A percentile compares a stretch with the other conserved stretches of the same genome.
phyloP scores from a whole-genome alignment of 2,113 vertebrate species.

The Onychostruthus taczanowskii region DNA sequence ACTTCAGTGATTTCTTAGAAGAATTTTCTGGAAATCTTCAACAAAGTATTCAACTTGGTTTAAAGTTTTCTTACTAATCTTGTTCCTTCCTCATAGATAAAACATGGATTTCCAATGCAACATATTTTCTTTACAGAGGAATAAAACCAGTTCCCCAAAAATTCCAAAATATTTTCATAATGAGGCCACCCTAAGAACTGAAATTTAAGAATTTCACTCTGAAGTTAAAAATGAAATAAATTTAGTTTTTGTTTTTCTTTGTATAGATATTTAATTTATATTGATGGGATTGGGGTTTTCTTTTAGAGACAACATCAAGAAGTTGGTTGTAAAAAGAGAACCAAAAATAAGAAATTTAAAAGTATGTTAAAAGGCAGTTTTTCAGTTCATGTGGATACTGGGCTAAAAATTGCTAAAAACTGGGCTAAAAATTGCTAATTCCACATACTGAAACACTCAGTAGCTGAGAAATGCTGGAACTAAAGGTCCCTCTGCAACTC shows the following conservation, averaged over 20 bases:
- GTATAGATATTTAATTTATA: background rate
- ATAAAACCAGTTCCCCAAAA: background rate
- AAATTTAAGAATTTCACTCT: background rate
- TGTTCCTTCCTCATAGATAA: background rate
- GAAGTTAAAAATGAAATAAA: background rate
- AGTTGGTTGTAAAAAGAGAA: background rate
- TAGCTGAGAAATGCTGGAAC: background rate
- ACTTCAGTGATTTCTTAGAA: background rate
- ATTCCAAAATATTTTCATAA: background rate
- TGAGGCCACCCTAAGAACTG: background rate
- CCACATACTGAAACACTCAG: background rate
- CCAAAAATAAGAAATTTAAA: background rate
- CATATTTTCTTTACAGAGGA: background rate
- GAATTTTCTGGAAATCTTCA: background rate
- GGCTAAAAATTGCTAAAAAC: background rate
- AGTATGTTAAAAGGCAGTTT: background rate
- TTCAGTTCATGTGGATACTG: background rate
- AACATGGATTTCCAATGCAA: fast-evolving
- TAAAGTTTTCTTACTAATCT: background rate
- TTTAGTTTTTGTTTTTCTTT: background rate
- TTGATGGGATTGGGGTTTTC: background rate
- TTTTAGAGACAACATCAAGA: background rate
- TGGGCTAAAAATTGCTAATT: background rate
- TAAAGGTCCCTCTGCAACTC: constrained; percentile 4
- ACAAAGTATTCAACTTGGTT: background rate